These are phyloP conservation scores for Synchiropus splendidus DNA, from an alignment of 2,113 vertebrate genomes.

Conservation along the genomic window DNA sequence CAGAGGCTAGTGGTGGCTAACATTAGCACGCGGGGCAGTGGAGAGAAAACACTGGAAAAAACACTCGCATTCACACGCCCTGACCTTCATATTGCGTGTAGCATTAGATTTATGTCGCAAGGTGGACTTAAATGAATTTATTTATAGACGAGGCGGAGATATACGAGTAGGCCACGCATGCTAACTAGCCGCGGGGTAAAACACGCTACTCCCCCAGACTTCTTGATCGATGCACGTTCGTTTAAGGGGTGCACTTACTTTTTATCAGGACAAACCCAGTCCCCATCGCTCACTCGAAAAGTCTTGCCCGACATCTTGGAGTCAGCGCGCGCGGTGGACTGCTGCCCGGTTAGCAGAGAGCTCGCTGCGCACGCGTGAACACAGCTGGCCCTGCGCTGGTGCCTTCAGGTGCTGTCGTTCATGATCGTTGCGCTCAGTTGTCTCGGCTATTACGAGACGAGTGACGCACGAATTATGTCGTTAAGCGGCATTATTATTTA, in stretches of 20 bases:
- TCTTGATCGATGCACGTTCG: not conserved
- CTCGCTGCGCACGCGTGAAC: conserved; percentile 6
- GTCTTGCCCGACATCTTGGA: conserved; percentile 87
- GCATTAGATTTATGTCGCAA: no score
- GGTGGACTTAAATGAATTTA: no score
- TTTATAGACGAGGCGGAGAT: not conserved
- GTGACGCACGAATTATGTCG: no score
- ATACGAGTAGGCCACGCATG: conserved; percentile 27
- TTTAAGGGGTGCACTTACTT: conserved; percentile 70
- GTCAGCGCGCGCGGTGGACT: not conserved
- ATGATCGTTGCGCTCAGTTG: conserved; percentile 9
- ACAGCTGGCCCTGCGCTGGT: not conserved
- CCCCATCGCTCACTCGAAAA: conserved; percentile 95
- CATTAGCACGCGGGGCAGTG: no score
- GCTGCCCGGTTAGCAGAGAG: conserved; percentile 6
- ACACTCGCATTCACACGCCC: no score
- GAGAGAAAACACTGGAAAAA: no score
- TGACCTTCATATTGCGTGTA: no score
- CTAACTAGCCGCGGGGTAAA: conserved; percentile 1
- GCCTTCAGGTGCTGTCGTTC: conserved; percentile 16
- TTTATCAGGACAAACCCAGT: conserved; percentile 97
- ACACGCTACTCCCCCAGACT: no score
- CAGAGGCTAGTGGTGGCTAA: no score
- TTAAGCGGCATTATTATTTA: no score
- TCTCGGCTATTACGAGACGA: no score